Percentiles rank a stretch among this genome's conserved stretches.
These are phyloP conservation scores for Drosophila rubida DNA, from an alignment of 2,888 invertebrate genomes.

Conservation along the genomic window DNA sequence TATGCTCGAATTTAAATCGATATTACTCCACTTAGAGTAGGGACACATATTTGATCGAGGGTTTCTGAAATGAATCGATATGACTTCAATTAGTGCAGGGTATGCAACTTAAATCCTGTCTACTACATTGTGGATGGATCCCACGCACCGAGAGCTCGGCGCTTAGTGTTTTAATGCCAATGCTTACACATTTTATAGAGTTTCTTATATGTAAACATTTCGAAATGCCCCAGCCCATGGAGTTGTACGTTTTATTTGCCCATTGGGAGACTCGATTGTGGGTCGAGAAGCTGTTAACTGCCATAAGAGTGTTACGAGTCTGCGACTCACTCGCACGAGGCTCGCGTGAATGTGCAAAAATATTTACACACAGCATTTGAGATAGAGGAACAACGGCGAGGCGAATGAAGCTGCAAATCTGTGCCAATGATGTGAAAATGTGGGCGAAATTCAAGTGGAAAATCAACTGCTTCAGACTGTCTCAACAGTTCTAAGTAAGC, in stretches of 20 bases:
- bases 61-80: too few relatives aligned
- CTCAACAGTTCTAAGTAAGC: not conserved
- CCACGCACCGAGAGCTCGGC: conserved; percentile 50
- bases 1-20: too few relatives aligned
- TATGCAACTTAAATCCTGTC: conserved; percentile 39
- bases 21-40: too few relatives aligned
- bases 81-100: not conserved
- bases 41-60: too few relatives aligned
- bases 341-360: conserved; percentile 25
- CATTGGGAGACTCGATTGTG: conserved; percentile 29
- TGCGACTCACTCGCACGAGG: conserved; percentile 2
- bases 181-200: conserved; percentile 69
- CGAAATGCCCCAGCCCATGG: conserved; percentile 51
- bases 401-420: conserved; percentile 37
- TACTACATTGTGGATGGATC: conserved; percentile 21
- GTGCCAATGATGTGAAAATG: conserved; percentile 45
- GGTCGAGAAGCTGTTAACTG: conserved; percentile 30
- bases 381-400: not conserved
- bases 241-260: conserved; percentile 58
- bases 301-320: conserved; percentile 14
- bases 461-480: conserved; percentile 21
- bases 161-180: conserved; percentile 71
- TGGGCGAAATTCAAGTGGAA: conserved; percentile 8
- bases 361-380: conserved; percentile 19
- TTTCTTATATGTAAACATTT: conserved; percentile 60